phyloP scores from a whole-genome alignment of 2,797 vertebrate species.

The Alectoris magna region DNA sequence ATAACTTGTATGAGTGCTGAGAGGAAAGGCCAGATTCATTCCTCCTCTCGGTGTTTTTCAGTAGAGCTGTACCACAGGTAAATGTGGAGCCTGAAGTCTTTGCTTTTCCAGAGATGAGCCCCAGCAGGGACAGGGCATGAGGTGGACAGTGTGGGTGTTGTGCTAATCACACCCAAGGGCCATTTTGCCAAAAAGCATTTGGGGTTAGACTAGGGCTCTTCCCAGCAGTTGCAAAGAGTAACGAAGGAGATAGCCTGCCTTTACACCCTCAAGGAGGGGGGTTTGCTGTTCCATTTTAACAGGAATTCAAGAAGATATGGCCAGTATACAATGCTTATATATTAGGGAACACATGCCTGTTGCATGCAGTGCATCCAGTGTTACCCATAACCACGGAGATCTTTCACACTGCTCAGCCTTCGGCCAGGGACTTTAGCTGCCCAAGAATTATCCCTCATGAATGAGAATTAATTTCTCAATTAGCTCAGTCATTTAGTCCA shows the following conservation, averaged over 20 bases:
- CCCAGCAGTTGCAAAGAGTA: not conserved
- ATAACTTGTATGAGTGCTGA: not conserved
- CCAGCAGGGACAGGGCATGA: not conserved
- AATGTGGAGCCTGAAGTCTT: accelerated
- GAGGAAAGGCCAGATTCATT: not conserved
- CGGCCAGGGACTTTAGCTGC: not conserved
- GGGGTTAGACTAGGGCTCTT: not conserved
- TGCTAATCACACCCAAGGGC: not conserved
- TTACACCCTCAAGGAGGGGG: not conserved
- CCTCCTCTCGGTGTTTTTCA: not conserved
- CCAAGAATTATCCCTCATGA: not conserved
- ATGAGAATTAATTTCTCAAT: constrained; percentile 35
- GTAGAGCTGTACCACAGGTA: not conserved
- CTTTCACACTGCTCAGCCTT: accelerated
- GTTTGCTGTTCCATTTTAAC: not conserved
- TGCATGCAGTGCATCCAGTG: not conserved
- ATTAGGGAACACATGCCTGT: accelerated
- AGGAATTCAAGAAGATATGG: not conserved
- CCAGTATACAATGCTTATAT: not conserved
- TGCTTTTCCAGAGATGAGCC: accelerated
- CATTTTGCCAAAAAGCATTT: accelerated
- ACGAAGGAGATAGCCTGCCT: not conserved
- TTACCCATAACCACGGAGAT: not conserved
- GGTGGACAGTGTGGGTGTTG: not conserved
- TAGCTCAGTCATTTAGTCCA: constrained; percentile 18